Conservation (phyloP, 2,113 vertebrate species). For the Pachypanchax playfairii region DNA sequence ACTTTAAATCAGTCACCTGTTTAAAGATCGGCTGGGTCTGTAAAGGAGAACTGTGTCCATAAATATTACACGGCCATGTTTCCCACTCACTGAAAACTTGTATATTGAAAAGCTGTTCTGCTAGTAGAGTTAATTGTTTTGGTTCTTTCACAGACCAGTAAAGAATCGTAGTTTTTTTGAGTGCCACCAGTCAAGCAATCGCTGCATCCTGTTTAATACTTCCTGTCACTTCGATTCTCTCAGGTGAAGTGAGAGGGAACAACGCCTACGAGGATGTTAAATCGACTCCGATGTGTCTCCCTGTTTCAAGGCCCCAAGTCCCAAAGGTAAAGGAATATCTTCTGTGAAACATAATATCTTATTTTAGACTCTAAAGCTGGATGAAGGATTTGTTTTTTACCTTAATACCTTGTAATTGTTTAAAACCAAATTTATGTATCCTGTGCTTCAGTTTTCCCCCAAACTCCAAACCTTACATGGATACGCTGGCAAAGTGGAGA, state of each 20-base stretch:
- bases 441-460: conserved; percentile 80
- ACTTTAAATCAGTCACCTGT: no score
- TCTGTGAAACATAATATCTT: neutral
- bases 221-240: neutral
- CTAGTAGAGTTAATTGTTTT: no score
- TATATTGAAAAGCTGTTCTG: no score
- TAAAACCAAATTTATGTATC: conserved; percentile 7
- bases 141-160: no score
- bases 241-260: conserved; percentile 82
- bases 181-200: no score
- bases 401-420: conserved; percentile 2
- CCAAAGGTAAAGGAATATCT: conserved; percentile 59
- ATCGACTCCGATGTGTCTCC: conserved; percentile 82
- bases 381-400: neutral
- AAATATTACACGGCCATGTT: no score
- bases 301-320: conserved; percentile 64
- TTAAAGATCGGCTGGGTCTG: no score
- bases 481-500: conserved; percentile 73
- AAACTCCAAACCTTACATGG: conserved; percentile 85
- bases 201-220: conserved; percentile 7
- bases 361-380: conserved; percentile 6
- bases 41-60: no score
- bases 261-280: conserved; percentile 89
- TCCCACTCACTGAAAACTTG: no score
- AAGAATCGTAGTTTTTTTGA: neutral